Conservation (phyloP, 2,888 invertebrate species). For the Papilio gigon region DNA sequence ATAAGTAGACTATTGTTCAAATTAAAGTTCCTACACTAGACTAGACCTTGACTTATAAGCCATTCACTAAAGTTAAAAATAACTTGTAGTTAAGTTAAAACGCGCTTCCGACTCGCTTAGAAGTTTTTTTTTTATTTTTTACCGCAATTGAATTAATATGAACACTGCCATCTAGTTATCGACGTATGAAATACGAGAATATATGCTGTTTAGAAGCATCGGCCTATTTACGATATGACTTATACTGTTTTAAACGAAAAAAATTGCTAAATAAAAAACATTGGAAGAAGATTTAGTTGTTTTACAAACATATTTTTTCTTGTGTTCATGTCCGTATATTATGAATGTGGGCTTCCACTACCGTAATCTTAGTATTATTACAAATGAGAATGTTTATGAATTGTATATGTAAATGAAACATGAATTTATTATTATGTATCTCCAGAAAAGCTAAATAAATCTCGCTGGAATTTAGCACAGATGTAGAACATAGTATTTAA, state of each 20-base stretch:
- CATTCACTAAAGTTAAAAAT: background rate
- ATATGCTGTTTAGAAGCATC: background rate
- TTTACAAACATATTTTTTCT: background rate
- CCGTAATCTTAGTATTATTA: too few relatives aligned
- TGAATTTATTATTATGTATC: too few relatives aligned
- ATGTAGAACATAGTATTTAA: too few relatives aligned
- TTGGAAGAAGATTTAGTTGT: background rate
- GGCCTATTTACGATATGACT: background rate
- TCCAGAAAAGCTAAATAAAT: too few relatives aligned
- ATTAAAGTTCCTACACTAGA: too few relatives aligned
- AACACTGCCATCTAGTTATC: conserved; percentile 1
- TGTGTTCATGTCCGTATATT: background rate
- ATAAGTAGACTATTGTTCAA: too few relatives aligned
- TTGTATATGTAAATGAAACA: too few relatives aligned
- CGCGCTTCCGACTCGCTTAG: background rate
- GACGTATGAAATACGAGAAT: background rate
- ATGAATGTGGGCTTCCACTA: background rate
- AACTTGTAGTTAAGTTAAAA: background rate
- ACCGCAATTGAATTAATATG: background rate
- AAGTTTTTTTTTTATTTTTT: background rate
- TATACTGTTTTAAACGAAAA: background rate
- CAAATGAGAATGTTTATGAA: too few relatives aligned
- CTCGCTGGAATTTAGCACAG: too few relatives aligned
- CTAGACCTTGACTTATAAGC: background rate
- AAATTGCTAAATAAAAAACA: background rate